Evolutionary conservation across 2,888 invertebrate species (phyloP).

Genomic region (Amphipyra tragopoginis): DNA sequence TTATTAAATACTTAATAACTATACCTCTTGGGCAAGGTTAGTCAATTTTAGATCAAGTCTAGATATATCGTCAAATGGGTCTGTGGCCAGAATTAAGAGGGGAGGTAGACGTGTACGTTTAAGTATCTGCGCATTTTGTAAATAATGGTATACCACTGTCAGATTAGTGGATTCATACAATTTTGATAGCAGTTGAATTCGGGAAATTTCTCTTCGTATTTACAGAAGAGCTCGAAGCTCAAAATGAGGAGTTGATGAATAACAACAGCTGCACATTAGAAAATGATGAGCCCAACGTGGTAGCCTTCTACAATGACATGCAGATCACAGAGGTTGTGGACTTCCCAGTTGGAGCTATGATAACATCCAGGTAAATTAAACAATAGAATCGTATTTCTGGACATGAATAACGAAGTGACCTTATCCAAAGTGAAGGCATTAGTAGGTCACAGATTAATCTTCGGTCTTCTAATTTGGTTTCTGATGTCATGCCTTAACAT

Average conservation of each 20-base stretch:
- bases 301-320: slow-evolving; percentile 95
- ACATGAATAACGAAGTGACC: background rate
- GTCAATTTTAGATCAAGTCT: background rate
- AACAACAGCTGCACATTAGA: slow-evolving; percentile 94
- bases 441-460: too few relatives aligned
- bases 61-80: background rate
- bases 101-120: too few relatives aligned
- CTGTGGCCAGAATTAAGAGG: background rate
- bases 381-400: background rate
- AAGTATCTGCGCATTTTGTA: too few relatives aligned
- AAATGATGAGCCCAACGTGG: slow-evolving; percentile 94
- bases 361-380: slow-evolving; percentile 90
- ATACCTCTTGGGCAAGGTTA: too few relatives aligned
- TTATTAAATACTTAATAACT: too few relatives aligned
- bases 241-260: slow-evolving; percentile 85
- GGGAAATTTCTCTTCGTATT: background rate
- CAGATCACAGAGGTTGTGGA: slow-evolving; percentile 94
- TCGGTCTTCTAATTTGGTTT: too few relatives aligned
- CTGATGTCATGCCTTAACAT: too few relatives aligned
- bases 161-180: too few relatives aligned
- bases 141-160: too few relatives aligned
- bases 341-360: slow-evolving; percentile 93
- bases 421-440: too few relatives aligned
- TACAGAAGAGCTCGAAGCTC: slow-evolving; percentile 86
- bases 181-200: background rate